Percentiles rank a stretch among this genome's conserved stretches.
phyloP scores from a whole-genome alignment of 2,113 vertebrate species.

The Rhinichthys klamathensis region DNA sequence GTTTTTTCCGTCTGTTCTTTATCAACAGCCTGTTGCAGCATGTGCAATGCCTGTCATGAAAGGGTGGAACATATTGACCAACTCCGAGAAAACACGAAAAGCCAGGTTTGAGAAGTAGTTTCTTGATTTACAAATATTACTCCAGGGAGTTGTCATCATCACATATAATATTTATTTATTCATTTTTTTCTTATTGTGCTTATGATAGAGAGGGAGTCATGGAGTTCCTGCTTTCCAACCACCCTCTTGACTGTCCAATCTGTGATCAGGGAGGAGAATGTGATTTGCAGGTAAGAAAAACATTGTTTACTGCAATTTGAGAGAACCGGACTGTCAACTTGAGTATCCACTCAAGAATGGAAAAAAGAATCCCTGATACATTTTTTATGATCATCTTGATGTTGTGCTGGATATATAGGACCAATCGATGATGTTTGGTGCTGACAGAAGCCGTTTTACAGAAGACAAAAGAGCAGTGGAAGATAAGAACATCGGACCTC shows the following conservation, averaged over 20 bases:
- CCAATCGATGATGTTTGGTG: constrained; percentile 99
- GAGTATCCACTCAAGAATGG: neutral
- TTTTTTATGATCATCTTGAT: neutral
- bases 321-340: neutral
- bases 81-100: constrained; percentile 93
- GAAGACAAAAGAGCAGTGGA: constrained; percentile 95
- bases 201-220: constrained; percentile 91
- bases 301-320: neutral
- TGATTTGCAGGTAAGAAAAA: constrained; percentile 87
- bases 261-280: constrained; percentile 98
- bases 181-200: neutral
- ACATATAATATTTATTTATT: neutral
- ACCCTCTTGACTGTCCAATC: constrained; percentile 94
- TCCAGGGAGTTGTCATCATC: neutral
- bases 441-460: constrained; percentile 92
- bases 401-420: constrained; percentile 75
- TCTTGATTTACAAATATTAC: neutral
- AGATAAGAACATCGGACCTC: constrained; percentile 96
- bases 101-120: constrained; percentile 80
- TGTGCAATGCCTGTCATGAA: constrained; percentile 99
- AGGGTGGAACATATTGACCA: constrained; percentile 95
- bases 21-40: constrained; percentile 89
- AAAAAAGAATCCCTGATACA: neutral
- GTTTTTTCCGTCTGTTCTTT: neutral
- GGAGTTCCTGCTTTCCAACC: constrained; percentile 95